Evolutionary conservation across 2,113 vertebrate species (phyloP).

Genomic region (Alligator sinensis): DNA sequence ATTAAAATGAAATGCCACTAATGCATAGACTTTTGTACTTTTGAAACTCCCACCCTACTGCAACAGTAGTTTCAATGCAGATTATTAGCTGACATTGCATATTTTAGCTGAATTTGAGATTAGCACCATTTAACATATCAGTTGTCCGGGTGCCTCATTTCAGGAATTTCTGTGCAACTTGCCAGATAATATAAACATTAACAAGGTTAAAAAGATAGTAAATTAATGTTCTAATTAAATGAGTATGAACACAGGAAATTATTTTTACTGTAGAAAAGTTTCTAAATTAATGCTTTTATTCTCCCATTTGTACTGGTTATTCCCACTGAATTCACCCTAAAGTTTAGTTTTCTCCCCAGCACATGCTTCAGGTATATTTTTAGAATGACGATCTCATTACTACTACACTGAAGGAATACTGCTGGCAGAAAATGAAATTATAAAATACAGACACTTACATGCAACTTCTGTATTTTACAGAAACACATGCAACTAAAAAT

Average conservation of each 20-base stretch:
- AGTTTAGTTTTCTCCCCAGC: background rate
- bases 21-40: background rate
- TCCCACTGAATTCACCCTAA: background rate
- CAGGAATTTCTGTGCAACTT: background rate
- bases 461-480: background rate
- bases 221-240: background rate
- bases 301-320: background rate
- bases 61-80: background rate
- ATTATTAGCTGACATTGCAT: background rate
- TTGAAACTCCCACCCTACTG: background rate
- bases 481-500: background rate
- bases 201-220: rapidly evolving
- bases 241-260: rapidly evolving
- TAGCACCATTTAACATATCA: background rate
- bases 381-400: background rate
- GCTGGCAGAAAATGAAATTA: background rate
- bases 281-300: background rate
- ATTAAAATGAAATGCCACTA: no score
- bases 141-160: background rate
- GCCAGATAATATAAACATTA: background rate
- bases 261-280: background rate
- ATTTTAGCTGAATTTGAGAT: no score
- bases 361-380: background rate
- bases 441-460: background rate
- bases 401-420: background rate